A percentile compares a stretch with the other conserved stretches of the same genome.
Evolutionary conservation across 2,113 vertebrate genomes (phyloP).

Genomic region (Brienomyrus brachyistius): DNA sequence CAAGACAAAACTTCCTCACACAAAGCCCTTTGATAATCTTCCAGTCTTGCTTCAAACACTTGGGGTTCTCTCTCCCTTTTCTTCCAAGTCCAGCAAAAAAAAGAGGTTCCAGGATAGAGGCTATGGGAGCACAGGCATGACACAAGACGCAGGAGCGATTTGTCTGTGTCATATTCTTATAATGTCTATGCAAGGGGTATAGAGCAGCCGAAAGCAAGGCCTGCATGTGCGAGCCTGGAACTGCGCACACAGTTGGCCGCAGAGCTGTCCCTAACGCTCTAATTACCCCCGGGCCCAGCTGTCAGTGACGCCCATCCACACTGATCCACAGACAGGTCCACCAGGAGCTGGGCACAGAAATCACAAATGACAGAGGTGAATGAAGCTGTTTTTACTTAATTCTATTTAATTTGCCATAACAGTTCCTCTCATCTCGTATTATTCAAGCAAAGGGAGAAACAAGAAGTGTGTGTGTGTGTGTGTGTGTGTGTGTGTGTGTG

Average conservation of each 20-base stretch:
- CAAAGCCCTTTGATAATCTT: constrained; percentile 37
- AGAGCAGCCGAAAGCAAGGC: neutral
- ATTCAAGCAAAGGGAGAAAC: constrained; percentile 34
- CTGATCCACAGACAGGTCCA: constrained; percentile 52
- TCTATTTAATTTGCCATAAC: constrained; percentile 70
- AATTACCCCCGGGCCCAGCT: constrained; percentile 37
- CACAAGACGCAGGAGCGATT: neutral
- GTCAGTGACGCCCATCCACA: constrained; percentile 40
- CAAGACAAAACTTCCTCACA: constrained; percentile 37
- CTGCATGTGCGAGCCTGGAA: constrained; percentile 28
- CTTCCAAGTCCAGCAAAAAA: neutral
- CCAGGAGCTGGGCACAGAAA: constrained; percentile 60
- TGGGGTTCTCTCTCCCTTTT: constrained; percentile 21
- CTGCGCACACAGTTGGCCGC: constrained; percentile 45
- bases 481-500: too few relatives aligned
- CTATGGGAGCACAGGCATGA: neutral
- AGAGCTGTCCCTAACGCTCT: constrained; percentile 32
- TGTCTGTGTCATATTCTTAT: neutral
- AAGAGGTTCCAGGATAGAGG: neutral
- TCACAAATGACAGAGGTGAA: constrained; percentile 66
- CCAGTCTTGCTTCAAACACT: constrained; percentile 35
- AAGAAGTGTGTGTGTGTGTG: constrained; percentile 17
- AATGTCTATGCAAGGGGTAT: neutral
- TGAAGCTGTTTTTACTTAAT: constrained; percentile 69
- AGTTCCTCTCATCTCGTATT: constrained; percentile 50